These are phyloP conservation scores for Tapirus terrestris DNA, from an alignment of 2,113 vertebrate species.

Conservation along the genomic window DNA sequence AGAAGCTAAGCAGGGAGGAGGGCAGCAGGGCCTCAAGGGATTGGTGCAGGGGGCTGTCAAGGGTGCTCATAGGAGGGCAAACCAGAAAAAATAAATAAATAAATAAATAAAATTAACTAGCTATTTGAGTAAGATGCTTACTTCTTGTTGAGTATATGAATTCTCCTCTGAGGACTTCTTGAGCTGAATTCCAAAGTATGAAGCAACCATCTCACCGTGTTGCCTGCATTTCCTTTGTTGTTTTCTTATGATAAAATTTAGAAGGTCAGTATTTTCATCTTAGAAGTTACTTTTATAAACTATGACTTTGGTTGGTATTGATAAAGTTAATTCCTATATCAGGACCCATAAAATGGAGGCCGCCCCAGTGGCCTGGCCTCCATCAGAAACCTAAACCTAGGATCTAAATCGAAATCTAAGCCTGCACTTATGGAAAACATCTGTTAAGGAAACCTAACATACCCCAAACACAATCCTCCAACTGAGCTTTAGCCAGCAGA, in stretches of 20 bases:
- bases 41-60: too few species aligned
- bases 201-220: neutral
- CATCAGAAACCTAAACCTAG: neutral
- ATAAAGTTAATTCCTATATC: neutral
- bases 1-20: too few species aligned
- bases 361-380: neutral
- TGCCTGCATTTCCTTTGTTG: neutral
- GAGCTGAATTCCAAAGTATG: neutral
- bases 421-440: neutral
- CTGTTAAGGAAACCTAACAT: neutral
- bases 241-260: slow-evolving; percentile 10
- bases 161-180: neutral
- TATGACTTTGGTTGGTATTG: neutral
- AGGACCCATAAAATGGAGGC: neutral
- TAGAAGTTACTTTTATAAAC: slow-evolving; percentile 24
- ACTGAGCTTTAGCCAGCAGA: neutral
- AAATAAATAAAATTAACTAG: neutral
- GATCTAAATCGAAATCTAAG: too few species aligned
- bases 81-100: neutral
- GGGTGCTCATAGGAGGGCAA: too few species aligned
- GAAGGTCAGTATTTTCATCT: neutral
- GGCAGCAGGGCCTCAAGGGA: too few species aligned
- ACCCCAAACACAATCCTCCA: neutral
- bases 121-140: slow-evolving; percentile 12
- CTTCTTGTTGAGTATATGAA: neutral